A percentile compares a stretch with the other conserved stretches of the same genome.
These are phyloP conservation scores for Callaeas wilsoni DNA, from an alignment of 2,113 vertebrate species.

Conservation along the genomic window DNA sequence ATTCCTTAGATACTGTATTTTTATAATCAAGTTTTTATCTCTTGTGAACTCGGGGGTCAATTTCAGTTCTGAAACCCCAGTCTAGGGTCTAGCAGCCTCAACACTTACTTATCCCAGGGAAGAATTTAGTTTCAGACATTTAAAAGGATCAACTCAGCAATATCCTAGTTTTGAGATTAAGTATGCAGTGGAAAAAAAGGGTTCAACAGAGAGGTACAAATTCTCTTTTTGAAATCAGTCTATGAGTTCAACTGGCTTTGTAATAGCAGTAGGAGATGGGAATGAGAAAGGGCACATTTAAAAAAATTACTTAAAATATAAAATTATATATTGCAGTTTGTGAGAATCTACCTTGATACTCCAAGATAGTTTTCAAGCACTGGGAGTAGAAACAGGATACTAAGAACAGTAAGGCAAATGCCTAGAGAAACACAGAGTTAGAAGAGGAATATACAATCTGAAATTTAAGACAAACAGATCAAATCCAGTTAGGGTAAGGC, in stretches of 20 bases:
- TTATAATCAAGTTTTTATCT: not conserved
- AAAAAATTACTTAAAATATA: not conserved
- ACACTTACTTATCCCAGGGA: not conserved
- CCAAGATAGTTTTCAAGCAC: not conserved
- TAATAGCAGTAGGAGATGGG: not conserved
- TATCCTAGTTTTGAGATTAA: not conserved
- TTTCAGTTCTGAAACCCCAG: not conserved
- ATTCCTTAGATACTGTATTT: not conserved
- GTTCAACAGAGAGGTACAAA: not conserved
- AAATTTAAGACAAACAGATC: not conserved
- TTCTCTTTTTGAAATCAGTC: not conserved
- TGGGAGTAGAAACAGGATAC: not conserved
- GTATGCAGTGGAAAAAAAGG: not conserved
- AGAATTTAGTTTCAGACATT: not conserved
- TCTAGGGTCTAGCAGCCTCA: not conserved
- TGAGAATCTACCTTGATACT: not conserved
- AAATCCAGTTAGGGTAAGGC: not conserved
- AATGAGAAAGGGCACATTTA: not conserved
- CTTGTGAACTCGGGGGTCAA: not conserved
- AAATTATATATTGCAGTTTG: not conserved
- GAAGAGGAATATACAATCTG: not conserved
- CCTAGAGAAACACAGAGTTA: not conserved
- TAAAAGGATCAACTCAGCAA: not conserved
- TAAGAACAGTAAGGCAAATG: not conserved
- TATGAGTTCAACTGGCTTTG: not conserved